These are phyloP conservation scores for Axea sp. DNA, from an alignment of 2,888 invertebrate genomes.

Conservation along the genomic window DNA sequence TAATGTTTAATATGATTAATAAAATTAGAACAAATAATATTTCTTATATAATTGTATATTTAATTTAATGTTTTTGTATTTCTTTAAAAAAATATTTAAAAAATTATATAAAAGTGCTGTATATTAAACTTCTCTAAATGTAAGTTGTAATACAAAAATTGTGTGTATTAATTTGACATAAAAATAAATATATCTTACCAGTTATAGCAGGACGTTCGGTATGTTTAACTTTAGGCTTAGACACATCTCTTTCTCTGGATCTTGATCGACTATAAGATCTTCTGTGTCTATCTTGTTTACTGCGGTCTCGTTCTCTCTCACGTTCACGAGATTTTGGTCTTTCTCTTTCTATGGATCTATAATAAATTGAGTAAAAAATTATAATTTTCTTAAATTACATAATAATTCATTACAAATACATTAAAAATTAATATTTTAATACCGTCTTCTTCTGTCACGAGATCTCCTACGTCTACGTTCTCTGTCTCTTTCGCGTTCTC, in stretches of 20 bases:
- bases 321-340: conserved; percentile 77
- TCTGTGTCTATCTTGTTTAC: conserved; percentile 80
- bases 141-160: too few relatives aligned
- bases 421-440: conserved; percentile 42
- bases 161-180: too few relatives aligned
- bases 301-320: conserved; percentile 78
- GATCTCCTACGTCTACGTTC: conserved; percentile 79
- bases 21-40: too few relatives aligned
- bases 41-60: too few relatives aligned
- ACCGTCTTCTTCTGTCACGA: conserved; percentile 77
- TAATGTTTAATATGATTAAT: conserved; percentile 1
- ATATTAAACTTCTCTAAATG: too few relatives aligned
- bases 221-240: conserved; percentile 77
- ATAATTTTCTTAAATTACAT: too few relatives aligned
- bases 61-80: too few relatives aligned
- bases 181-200: conserved; percentile 67
- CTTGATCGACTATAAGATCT: conserved; percentile 79
- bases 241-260: conserved; percentile 78
- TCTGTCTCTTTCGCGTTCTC: conserved; percentile 80
- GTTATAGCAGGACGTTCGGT: conserved; percentile 78
- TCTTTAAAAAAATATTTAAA: too few relatives aligned
- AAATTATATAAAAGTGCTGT: too few relatives aligned
- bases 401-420: not conserved
- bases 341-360: conserved; percentile 73
- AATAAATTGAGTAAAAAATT: conserved; percentile 26